Conservation (phyloP, 2,797 vertebrate species). For the Melanotaenia trifasciata region DNA sequence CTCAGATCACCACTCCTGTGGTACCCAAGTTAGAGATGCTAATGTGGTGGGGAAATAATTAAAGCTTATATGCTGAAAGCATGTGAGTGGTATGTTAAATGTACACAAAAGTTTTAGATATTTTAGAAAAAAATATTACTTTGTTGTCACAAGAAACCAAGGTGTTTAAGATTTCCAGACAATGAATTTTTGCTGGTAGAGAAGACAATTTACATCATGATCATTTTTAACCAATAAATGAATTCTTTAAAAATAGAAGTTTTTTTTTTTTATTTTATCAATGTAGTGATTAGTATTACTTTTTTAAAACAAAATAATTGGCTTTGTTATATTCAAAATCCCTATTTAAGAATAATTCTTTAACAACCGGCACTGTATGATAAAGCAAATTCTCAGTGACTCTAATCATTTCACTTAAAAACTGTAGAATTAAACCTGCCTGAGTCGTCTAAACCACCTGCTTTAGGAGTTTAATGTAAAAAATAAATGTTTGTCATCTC, state of each 20-base stretch:
- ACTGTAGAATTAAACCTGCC: too few species aligned
- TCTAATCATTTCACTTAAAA: too few species aligned
- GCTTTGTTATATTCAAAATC: too few species aligned
- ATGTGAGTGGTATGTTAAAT: conserved; percentile 19
- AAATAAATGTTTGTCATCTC: too few species aligned
- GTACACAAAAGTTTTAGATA: conserved; percentile 7
- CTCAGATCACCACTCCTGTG: conserved; percentile 70
- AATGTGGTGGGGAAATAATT: conserved; percentile 60
- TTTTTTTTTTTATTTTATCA: background rate
- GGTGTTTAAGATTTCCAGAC: background rate
- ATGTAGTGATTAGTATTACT: background rate
- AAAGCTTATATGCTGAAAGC: conserved; percentile 30
- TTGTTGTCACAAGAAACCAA: background rate
- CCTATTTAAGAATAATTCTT: too few species aligned
- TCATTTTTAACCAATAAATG: too few species aligned
- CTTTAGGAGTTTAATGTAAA: too few species aligned
- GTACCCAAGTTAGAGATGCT: conserved; percentile 61
- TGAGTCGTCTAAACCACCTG: too few species aligned
- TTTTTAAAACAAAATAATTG: too few species aligned
- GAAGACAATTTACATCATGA: background rate
- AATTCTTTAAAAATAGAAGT: background rate
- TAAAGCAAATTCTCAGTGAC: too few species aligned
- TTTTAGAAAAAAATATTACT: conserved; percentile 6
- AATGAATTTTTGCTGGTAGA: background rate
- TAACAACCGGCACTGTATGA: too few species aligned